Evolutionary conservation across 2,888 invertebrate genomes (phyloP), one percentile per base, ranked within the genome.

Genomic region (Drosophila paranaensis): DNA sequence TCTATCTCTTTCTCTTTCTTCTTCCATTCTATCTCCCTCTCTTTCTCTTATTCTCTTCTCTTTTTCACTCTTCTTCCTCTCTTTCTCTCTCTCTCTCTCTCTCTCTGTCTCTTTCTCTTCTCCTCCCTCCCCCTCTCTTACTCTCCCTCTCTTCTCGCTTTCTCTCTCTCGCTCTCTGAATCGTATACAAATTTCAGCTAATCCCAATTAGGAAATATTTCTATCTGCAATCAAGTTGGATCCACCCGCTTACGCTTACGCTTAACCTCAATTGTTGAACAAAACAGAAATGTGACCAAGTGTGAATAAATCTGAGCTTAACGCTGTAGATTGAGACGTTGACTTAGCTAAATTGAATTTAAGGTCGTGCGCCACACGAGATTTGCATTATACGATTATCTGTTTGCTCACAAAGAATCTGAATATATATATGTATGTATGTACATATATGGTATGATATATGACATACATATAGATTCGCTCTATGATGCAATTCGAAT

Each of bases 261-360:
- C 67, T 64, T 74, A 86, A 77, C 89, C 90, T 88, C 75, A 85
- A 90, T 90, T 86, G 83, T 58, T 75, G 48, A 54, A 88, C 81
- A 87, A 84, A 69, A 72, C 58, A 63, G 51, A 27, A 55, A 40
- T 33, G 27, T 16, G 40, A 60, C 60, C 46, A 51, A 79, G 66
- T 79, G 77, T 84, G 82, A 89, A 85, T 79, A 88, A 87, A 84
- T 70, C 50, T 78, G 55, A 67, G 74, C 13, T 60, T 42, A 6
- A 39, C 56, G 39, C 68, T 60, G 61, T 62, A 62, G 81, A 60
- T 60, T 62, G 61, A 86, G 65, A 50, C 61, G 78, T 67, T 82
- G 78, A 69, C 73, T 76, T 69, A 74, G 77, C 77, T 90, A 90
- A 86, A 86, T 86, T 90, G 90, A 90, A 90, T 86, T 86, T 86